Evolutionary conservation across 2,797 vertebrate species (phyloP), one percentile per base, ranked within the genome.

Genomic region (Todus mexicanus): DNA sequence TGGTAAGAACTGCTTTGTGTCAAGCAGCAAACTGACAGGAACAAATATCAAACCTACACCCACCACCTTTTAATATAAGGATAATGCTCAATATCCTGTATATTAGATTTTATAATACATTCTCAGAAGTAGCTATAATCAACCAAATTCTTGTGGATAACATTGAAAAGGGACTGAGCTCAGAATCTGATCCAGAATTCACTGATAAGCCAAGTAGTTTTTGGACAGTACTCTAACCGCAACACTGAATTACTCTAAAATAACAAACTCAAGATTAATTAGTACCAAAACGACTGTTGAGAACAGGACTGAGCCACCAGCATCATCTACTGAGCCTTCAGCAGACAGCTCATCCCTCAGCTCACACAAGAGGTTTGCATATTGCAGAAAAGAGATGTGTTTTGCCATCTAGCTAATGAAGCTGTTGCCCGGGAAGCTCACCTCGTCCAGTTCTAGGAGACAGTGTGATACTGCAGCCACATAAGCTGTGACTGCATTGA

Each of bases 1-100:
- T 19, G 57, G 43, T 26, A 69, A 93, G 68, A 90, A 83, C 95
- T 96, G 96, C 82, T 96, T 92, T 96, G 87, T 94, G 94, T 96
- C 94, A 97, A 93, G 94, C 60, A 90, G 71, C 68, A 94, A 93
- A 90, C 60, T 27, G 48, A 79, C 25, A 72, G 75, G 85, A 95
- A 90, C 45, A 85, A 56, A 75, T 50, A 71, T 80, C 90, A 97
- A 96, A 94, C 73, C 86, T 97, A 88, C 31, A 91, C 38, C 71
- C 43, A 88, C 63, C 91, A 90, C 86, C 33, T 96, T 96, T 94
- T 94, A 94, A 78, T 92, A 42, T 63, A 87, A 96, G 80, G 82
- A 66, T 77, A 86, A 56, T 29, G 22, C 60, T 87, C 57, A 75
- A 93, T 80, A 87, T 82, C 51, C 54, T 59, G 68, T 66, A 87